Evolutionary conservation across 2,888 invertebrate species (phyloP).

Genomic region (Sarcophaga subvicina): DNA sequence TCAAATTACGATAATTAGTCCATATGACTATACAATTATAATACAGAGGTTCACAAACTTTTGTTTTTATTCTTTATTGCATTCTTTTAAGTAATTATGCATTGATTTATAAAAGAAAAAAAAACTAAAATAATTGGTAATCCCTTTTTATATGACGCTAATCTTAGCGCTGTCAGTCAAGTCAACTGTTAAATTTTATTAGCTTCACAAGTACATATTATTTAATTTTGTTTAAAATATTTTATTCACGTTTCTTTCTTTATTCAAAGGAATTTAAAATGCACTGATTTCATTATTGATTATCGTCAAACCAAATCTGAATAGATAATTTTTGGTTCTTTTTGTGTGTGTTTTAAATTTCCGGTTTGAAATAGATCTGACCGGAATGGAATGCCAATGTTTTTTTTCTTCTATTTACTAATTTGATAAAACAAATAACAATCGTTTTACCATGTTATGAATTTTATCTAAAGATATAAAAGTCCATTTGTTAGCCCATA

Average conservation of each 20-base stretch:
- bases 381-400: not conserved
- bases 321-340: not conserved
- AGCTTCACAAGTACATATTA: not conserved
- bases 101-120: no score
- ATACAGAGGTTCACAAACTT: no score
- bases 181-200: conserved; percentile 8
- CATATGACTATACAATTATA: no score
- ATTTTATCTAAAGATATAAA: conserved; percentile 17
- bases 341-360: conserved; percentile 2
- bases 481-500: not conserved
- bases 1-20: no score
- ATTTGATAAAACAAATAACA: not conserved
- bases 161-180: no score
- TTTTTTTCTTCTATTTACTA: no score
- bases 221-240: conserved; percentile 4
- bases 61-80: no score
- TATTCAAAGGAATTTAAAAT: not conserved
- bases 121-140: no score
- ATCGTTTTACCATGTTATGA: not conserved
- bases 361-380: conserved; percentile 17
- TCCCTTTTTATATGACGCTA: no score
- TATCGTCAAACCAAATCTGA: conserved; percentile 7
- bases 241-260: conserved; percentile 25
- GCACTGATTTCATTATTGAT: not conserved
- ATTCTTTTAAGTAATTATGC: no score